Evolutionary conservation across 2,113 vertebrate species (phyloP).

Genomic region (Malaclemys terrapin): DNA sequence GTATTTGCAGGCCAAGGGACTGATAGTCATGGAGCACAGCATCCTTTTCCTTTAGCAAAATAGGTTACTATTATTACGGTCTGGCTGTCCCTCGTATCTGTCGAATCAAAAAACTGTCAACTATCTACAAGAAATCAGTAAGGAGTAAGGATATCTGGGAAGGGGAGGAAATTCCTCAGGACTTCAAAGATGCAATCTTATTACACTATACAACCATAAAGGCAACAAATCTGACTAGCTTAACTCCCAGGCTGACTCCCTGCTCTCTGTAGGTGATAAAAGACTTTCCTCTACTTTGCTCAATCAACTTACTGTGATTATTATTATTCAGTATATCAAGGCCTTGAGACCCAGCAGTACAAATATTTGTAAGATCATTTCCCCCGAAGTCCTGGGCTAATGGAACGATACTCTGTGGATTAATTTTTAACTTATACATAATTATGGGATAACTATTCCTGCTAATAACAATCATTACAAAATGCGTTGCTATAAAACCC

Average conservation of each 20-base stretch:
- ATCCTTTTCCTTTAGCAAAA: background rate
- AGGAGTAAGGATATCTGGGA: too few species aligned
- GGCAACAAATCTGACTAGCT: background rate
- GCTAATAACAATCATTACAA: background rate
- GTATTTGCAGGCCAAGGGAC: too few species aligned
- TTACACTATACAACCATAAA: too few species aligned
- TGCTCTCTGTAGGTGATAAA: background rate
- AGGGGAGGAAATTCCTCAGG: too few species aligned
- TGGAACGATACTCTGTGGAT: background rate
- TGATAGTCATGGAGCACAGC: too few species aligned
- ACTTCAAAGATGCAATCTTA: too few species aligned
- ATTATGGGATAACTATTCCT: background rate
- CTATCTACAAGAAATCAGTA: too few species aligned
- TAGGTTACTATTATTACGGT: background rate
- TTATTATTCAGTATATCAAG: background rate
- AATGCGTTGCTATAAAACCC: accelerated
- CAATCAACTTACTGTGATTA: background rate
- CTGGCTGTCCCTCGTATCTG: too few species aligned
- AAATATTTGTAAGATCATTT: background rate
- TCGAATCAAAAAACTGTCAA: too few species aligned
- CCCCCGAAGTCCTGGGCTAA: background rate
- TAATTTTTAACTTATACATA: background rate
- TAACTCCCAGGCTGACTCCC: background rate
- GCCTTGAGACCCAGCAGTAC: background rate
- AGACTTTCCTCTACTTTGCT: background rate